These are phyloP conservation scores for Cettia cetti DNA, from an alignment of 2,113 vertebrate species.

Conservation along the genomic window DNA sequence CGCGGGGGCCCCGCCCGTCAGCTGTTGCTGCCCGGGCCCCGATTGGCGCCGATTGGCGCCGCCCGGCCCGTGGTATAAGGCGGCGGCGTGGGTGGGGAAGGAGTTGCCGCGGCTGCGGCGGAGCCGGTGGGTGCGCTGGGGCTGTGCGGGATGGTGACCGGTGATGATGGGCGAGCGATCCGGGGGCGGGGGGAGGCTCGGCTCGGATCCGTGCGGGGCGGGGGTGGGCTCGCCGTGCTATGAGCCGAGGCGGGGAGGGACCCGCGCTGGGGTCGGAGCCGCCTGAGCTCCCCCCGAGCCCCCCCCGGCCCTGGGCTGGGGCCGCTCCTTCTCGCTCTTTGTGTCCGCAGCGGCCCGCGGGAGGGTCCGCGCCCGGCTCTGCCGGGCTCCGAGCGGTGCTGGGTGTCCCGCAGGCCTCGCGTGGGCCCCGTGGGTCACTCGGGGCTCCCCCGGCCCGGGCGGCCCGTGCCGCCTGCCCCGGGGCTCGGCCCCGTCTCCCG, in stretches of 20 bases:
- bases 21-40: background rate
- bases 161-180: background rate
- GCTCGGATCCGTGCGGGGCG: background rate
- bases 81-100: background rate
- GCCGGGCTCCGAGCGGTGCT: background rate
- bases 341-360: background rate
- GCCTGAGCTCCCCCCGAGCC: too few species aligned
- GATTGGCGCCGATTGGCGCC: background rate
- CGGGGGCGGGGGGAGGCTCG: too few species aligned
- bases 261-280: background rate
- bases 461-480: background rate
- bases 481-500: background rate
- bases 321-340: background rate
- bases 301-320: too few species aligned
- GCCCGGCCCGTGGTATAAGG: background rate
- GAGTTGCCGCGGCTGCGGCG: background rate
- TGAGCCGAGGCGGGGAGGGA: background rate
- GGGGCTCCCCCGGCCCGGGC: background rate
- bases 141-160: background rate
- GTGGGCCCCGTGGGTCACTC: background rate
- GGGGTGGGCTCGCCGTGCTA: background rate
- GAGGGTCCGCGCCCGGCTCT: background rate
- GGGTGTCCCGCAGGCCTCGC: background rate
- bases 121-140: background rate
- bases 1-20: background rate